These are phyloP conservation scores for Phyto melanocephala DNA, from an alignment of 2,888 invertebrate genomes.

Conservation along the genomic window DNA sequence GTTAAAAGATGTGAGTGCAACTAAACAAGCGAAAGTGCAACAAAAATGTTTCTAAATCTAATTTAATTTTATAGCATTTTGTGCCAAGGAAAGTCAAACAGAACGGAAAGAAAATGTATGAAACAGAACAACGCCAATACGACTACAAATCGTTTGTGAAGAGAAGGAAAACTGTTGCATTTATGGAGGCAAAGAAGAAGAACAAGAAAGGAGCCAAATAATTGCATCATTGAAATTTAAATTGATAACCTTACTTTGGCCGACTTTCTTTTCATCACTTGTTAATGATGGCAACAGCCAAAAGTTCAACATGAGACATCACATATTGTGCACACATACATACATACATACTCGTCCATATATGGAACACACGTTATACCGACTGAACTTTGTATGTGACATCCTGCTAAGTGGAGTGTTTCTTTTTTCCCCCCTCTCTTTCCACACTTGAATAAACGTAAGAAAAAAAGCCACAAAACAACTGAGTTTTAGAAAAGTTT, in stretches of 20 bases:
- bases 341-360: neutral
- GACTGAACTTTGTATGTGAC: conserved; percentile 58
- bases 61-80: neutral
- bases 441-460: conserved; percentile 4
- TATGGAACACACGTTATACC: conserved; percentile 37
- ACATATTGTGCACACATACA: no score
- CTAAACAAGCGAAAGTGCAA: neutral
- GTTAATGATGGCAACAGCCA: neutral
- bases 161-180: conserved; percentile 47
- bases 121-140: neutral
- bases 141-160: neutral
- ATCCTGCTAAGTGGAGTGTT: conserved; percentile 9
- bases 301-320: neutral
- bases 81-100: conserved; percentile 25
- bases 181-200: neutral
- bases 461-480: conserved; percentile 46
- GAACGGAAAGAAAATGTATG: neutral
- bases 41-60: neutral
- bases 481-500: conserved; percentile 57
- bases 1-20: neutral
- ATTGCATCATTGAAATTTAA: conserved; percentile 58
- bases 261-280: conserved; percentile 45
- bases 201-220: neutral
- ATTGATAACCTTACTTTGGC: conserved; percentile 57
- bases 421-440: neutral